Percentiles rank a stretch among this genome's conserved stretches.
Evolutionary conservation across 2,113 vertebrate species (phyloP).

Genomic region (Ammodytes dubius): DNA sequence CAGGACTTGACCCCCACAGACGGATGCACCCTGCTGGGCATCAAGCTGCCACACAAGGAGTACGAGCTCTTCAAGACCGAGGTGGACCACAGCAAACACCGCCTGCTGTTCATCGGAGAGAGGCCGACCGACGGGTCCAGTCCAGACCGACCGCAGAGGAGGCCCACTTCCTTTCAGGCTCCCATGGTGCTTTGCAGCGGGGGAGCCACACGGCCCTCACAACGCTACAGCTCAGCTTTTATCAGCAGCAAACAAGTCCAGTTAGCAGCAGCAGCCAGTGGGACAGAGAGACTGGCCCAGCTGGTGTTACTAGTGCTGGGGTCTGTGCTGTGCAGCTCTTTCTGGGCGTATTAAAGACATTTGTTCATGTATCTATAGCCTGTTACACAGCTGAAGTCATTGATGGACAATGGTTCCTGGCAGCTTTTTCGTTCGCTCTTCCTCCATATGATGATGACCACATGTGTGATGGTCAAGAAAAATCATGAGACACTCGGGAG

Average conservation of each 20-base stretch:
- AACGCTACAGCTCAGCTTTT: conserved; percentile 30
- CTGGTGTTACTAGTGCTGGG: conserved; percentile 68
- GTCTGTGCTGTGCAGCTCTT: conserved; percentile 61
- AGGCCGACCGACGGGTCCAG: conserved; percentile 91
- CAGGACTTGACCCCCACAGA: conserved; percentile 89
- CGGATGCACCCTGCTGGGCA: conserved; percentile 88
- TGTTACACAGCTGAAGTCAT: conserved; percentile 51
- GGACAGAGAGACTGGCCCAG: conserved; percentile 48
- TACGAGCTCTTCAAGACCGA: conserved; percentile 91
- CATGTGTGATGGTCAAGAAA: conserved; percentile 45
- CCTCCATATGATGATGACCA: conserved; percentile 42
- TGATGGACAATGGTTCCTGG: conserved; percentile 64
- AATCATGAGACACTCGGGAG: conserved; percentile 54
- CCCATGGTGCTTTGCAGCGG: conserved; percentile 88
- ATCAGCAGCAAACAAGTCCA: conserved; percentile 68
- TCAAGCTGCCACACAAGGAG: conserved; percentile 92
- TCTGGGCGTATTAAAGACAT: conserved; percentile 62
- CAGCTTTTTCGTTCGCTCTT: conserved; percentile 51
- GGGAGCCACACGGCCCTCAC: conserved; percentile 6
- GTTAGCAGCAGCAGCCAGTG: conserved; percentile 54
- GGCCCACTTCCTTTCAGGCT: conserved; percentile 91
- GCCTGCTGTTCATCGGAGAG: conserved; percentile 89
- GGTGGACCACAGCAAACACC: conserved; percentile 81
- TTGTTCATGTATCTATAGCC: conserved; percentile 6
- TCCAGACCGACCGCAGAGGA: conserved; percentile 85